A percentile compares a stretch with the other conserved stretches of the same genome.
Conservation (phyloP, 1,140 invertebrate genomes). For the Stegodyphus mimosarum region DNA sequence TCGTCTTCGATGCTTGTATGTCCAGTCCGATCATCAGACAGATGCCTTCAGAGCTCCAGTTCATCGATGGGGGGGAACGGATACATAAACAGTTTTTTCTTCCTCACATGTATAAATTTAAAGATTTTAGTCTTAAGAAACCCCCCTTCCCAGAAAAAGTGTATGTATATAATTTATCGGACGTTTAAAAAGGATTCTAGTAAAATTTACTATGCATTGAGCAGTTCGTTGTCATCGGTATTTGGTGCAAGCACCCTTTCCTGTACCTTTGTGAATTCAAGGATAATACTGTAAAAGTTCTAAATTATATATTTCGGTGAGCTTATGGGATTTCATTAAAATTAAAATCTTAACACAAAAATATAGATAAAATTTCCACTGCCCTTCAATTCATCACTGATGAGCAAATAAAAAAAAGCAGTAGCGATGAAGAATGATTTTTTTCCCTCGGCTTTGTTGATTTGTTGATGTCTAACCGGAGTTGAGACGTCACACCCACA, state of each 20-base stretch:
- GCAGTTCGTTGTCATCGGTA: slow-evolving; percentile 45
- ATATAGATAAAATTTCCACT: background rate
- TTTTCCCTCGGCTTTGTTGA: slow-evolving; percentile 9
- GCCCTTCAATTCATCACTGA: slow-evolving; percentile 25
- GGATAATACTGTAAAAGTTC: background rate
- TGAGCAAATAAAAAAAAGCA: slow-evolving; percentile 26
- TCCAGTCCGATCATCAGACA: background rate
- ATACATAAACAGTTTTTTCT: slow-evolving; percentile 10
- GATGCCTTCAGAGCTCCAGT: slow-evolving; percentile 43
- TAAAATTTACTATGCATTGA: background rate
- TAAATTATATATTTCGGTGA: background rate
- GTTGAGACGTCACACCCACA: background rate
- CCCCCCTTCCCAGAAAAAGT: background rate
- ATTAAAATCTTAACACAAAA: slow-evolving; percentile 47
- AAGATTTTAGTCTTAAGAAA: slow-evolving; percentile 58
- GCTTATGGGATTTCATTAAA: slow-evolving; percentile 30
- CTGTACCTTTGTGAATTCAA: background rate
- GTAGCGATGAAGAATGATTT: slow-evolving; percentile 54
- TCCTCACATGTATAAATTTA: slow-evolving; percentile 26
- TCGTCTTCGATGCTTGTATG: background rate
- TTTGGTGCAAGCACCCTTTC: slow-evolving; percentile 15
- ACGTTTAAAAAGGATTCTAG: background rate
- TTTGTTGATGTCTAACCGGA: background rate
- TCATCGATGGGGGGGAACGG: slow-evolving; percentile 32
- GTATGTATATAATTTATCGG: background rate